Evolutionary conservation across 2,888 invertebrate species (phyloP).

Genomic region (Rhingia rostrata): DNA sequence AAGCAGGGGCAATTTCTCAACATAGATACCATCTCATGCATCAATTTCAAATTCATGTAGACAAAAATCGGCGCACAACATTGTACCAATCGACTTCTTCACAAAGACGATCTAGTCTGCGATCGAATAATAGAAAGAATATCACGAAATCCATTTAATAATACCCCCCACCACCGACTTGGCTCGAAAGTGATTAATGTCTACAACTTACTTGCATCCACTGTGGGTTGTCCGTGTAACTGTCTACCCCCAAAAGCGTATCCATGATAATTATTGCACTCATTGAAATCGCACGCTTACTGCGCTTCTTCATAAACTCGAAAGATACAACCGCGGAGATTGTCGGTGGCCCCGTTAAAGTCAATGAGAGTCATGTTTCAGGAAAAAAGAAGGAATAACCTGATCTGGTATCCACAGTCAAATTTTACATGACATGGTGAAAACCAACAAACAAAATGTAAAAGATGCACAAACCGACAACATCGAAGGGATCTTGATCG

Average conservation of each 20-base stretch:
- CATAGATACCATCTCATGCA: too few species aligned
- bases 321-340: slow-evolving; percentile 39
- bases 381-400: slow-evolving; percentile 44
- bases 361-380: slow-evolving; percentile 67
- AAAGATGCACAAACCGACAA: slow-evolving; percentile 8
- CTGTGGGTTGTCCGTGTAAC: slow-evolving; percentile 18
- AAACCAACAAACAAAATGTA: slow-evolving; percentile 19
- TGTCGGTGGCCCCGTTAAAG: slow-evolving; percentile 45
- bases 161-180: slow-evolving; percentile 15
- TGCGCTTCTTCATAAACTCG: slow-evolving; percentile 32
- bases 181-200: slow-evolving; percentile 47
- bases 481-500: slow-evolving; percentile 54
- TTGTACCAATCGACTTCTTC: neutral
- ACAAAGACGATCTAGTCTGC: neutral
- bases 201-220: slow-evolving; percentile 6
- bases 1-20: too few species aligned
- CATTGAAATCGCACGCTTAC: slow-evolving; percentile 35
- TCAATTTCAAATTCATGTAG: neutral
- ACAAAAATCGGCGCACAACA: neutral
- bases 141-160: slow-evolving; percentile 28
- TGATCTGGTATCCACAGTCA: slow-evolving; percentile 41
- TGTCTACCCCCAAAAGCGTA: slow-evolving; percentile 48
- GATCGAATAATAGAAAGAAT: neutral
- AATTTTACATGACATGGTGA: slow-evolving; percentile 60
- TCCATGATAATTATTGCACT: slow-evolving; percentile 45